Conservation (phyloP, 2,113 vertebrate genomes). For the Helogale parvula region DNA sequence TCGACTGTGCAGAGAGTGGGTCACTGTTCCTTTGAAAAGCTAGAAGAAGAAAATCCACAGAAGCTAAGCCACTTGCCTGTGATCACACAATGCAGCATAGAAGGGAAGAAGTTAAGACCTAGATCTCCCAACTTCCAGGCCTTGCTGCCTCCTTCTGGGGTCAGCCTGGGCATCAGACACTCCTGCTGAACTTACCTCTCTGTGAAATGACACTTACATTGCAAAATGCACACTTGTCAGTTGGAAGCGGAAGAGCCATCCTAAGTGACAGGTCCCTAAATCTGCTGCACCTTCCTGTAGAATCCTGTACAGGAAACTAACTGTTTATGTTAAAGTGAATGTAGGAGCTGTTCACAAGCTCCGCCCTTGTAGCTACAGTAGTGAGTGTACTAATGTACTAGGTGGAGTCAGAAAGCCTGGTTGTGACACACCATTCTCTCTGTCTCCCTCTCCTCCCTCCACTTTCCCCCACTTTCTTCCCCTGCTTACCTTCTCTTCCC, state of each 20-base stretch:
- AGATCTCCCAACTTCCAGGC: not conserved
- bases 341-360: fast-evolving
- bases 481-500: fast-evolving
- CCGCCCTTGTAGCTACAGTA: fast-evolving
- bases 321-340: fast-evolving
- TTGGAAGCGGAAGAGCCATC: fast-evolving
- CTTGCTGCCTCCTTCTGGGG: not conserved
- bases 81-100: not conserved
- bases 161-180: not conserved
- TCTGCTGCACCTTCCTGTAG: fast-evolving
- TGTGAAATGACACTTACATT: not conserved
- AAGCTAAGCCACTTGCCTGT: not conserved
- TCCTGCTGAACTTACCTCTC: not conserved
- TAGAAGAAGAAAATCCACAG: not conserved
- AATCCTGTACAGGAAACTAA: not conserved
- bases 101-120: not conserved
- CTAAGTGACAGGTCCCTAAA: not conserved
- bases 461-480: too few relatives aligned
- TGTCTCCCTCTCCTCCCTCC: too few relatives aligned
- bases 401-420: not conserved
- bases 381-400: not conserved
- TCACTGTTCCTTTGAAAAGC: not conserved
- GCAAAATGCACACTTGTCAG: not conserved
- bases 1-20: fast-evolving
- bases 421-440: fast-evolving